Base-by-base conservation (phyloP, 2,797 vertebrate species). In the Rhinoraja longicauda region DNA sequence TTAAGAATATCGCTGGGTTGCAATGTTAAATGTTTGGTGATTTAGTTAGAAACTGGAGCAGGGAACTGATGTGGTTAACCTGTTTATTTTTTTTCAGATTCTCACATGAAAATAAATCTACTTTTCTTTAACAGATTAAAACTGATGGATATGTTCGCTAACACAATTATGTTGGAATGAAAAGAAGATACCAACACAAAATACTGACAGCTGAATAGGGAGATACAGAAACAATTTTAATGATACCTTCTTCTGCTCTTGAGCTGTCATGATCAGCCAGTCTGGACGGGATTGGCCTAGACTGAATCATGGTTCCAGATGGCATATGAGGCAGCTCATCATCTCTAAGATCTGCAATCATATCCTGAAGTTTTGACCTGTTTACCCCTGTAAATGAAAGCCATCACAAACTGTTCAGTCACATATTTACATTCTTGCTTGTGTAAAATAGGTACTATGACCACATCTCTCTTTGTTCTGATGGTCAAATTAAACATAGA, bases 261-360 rank as follows among this genome's bases (percentile, higher is more conserved):
- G 95, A 94, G 96, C 96, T 96, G 96, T 97, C 96, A 96, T 96
- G 96, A 96, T 96, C 96, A 95, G 96, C 96, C 95, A 97, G 96
- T 93, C 81, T 82, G 96, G 96, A 96, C 96, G 96, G 95, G 94
- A 96, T 95, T 95, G 96, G 96, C 94, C 95, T 96, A 96, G 96
- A 95, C 94, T 97, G 96, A 96, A 96, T 97, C 95, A 96, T 95
- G 94, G 96, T 93, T 97, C 96, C 96, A 95, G 96, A 96, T 95
- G 96, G 96, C 94, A 97, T 96, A 95, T 96, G 96, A 95, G 96
- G 93, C 95, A 97, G 95, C 94, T 96, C 96, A 95, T 96, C 96
- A 95, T 97, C 96, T 94, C 96, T 96, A 95, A 97, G 96, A 96
- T 97, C 96, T 95, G 96, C 95, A 96, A 97, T 96, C 96, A 97